These are phyloP conservation scores for Trochalopteron elliotii DNA, from an alignment of 2,113 vertebrate species.

Conservation along the genomic window DNA sequence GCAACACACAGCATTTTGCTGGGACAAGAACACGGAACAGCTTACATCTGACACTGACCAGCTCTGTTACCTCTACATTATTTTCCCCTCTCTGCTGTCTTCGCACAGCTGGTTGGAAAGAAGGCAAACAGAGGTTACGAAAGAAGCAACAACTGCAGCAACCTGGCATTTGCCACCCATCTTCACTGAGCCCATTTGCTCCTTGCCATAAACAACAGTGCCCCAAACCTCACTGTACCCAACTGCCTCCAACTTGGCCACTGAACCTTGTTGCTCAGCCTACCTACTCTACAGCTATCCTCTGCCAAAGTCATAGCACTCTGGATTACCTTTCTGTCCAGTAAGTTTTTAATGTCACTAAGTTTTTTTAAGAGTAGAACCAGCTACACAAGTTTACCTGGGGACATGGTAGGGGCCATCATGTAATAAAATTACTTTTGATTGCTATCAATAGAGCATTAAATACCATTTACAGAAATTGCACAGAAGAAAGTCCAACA, in stretches of 20 bases:
- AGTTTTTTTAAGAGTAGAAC: neutral
- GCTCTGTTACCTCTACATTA: neutral
- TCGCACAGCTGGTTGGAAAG: neutral
- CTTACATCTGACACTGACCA: neutral
- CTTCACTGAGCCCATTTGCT: fast-evolving
- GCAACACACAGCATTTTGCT: neutral
- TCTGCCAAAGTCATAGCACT: neutral
- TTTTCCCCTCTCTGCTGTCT: neutral
- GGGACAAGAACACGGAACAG: neutral
- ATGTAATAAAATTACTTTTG: neutral
- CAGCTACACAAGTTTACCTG: neutral
- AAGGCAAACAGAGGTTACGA: neutral
- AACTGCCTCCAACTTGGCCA: fast-evolving
- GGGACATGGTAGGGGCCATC: neutral
- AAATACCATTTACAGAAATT: neutral
- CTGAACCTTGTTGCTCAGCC: neutral
- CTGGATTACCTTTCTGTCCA: neutral
- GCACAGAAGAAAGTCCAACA: neutral
- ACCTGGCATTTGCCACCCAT: fast-evolving
- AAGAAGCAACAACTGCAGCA: neutral
- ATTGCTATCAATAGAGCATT: neutral
- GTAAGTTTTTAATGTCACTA: neutral
- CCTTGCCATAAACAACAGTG: neutral
- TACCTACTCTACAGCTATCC: neutral
- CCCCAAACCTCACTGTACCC: fast-evolving